Evolutionary conservation across 2,797 vertebrate genomes (phyloP).

Genomic region (Pelobates cultripes): DNA sequence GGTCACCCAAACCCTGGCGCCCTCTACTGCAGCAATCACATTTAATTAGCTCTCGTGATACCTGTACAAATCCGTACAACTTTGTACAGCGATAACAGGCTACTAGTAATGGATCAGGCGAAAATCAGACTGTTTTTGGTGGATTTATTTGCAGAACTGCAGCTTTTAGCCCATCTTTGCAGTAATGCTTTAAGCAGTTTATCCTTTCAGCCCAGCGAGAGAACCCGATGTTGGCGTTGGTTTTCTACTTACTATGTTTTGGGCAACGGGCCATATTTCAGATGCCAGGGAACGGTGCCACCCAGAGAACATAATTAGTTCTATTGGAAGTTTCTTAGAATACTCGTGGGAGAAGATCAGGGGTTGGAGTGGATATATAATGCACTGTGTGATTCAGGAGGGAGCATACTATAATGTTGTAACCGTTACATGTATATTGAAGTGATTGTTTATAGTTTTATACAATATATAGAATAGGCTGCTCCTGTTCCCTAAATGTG

Average conservation of each 20-base stretch:
- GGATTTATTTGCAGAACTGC: background rate
- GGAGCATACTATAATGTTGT: no score
- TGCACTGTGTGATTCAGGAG: no score
- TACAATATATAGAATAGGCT: no score
- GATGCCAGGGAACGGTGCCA: conserved; percentile 49
- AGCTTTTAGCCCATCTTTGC: background rate
- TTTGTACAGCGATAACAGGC: no score
- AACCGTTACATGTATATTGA: no score
- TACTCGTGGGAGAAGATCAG: conserved; percentile 34
- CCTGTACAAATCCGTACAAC: no score
- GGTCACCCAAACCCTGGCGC: no score
- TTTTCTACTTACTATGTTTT: conserved; percentile 38
- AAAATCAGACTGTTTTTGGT: background rate
- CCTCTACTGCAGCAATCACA: no score
- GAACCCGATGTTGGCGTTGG: conserved; percentile 29
- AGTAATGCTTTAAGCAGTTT: background rate
- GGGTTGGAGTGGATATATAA: background rate
- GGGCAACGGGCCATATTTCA: conserved; percentile 30
- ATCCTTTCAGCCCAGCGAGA: conserved; percentile 7
- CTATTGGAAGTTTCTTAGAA: conserved; percentile 40
- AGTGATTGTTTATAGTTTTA: no score
- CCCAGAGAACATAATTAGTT: conserved; percentile 44
- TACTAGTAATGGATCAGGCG: background rate
- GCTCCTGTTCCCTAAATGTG: no score
- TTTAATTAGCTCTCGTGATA: no score